Percentiles rank a stretch among this genome's conserved stretches.
Evolutionary conservation across 2,113 vertebrate genomes (phyloP).

Genomic region (Penelope pileata): DNA sequence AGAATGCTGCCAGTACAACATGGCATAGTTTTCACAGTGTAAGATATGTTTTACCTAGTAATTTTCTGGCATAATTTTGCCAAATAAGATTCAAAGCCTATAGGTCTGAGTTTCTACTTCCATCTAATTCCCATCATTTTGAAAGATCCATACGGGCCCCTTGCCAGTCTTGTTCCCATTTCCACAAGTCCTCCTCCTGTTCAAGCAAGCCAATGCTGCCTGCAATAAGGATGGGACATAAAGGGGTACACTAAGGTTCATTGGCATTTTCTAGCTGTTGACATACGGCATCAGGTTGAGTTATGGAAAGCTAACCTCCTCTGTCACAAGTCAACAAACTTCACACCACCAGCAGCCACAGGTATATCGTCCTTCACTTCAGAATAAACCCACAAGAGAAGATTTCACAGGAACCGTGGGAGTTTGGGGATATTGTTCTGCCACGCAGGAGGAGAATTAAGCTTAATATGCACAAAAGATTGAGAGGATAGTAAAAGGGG

Average conservation of each 20-base stretch:
- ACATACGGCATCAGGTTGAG: background rate
- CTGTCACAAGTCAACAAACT: accelerated
- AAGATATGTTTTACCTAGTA: background rate
- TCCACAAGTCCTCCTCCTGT: background rate
- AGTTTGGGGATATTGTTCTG: background rate
- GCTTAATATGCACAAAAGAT: background rate
- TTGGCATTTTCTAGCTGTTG: background rate
- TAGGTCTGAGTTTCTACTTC: background rate
- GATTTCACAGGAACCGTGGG: background rate
- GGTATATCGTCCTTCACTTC: background rate
- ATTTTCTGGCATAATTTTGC: background rate
- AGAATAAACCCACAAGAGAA: background rate
- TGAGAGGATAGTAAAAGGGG: background rate
- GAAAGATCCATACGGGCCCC: background rate
- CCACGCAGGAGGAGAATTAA: background rate
- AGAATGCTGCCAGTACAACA: background rate
- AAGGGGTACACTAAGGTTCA: background rate
- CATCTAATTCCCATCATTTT: background rate
- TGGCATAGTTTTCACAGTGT: background rate
- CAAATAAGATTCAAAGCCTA: background rate
- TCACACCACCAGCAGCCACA: background rate
- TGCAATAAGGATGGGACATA: accelerated
- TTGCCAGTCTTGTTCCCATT: background rate
- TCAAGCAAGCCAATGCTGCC: background rate
- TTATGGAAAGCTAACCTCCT: background rate